Percentiles rank a stretch among this genome's conserved stretches.
These are phyloP conservation scores for Crioceris asparagi DNA, from an alignment of 2,888 invertebrate genomes.

Conservation along the genomic window DNA sequence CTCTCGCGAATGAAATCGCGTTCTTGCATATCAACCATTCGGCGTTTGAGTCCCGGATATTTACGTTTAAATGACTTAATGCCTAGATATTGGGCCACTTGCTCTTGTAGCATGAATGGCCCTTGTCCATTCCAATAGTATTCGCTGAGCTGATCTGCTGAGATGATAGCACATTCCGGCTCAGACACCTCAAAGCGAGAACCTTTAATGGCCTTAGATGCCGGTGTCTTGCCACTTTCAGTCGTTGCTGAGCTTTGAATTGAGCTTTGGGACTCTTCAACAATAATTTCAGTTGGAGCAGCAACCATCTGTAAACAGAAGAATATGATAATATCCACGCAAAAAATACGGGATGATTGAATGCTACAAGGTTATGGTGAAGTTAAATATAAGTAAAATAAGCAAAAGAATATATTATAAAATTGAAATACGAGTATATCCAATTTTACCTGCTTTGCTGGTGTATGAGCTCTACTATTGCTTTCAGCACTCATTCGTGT, in stretches of 20 bases:
- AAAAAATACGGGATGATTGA: too few relatives aligned
- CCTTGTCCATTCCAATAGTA: slow-evolving; percentile 81
- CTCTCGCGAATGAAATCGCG: slow-evolving; percentile 76
- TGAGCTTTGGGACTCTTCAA: slow-evolving; percentile 76
- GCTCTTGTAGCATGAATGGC: slow-evolving; percentile 92
- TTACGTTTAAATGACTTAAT: slow-evolving; percentile 96
- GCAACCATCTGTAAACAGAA: slow-evolving; percentile 13
- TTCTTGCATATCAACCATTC: slow-evolving; percentile 84
- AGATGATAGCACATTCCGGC: slow-evolving; percentile 35
- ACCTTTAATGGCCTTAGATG: slow-evolving; percentile 18
- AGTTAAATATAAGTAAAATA: too few relatives aligned
- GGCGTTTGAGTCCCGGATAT: slow-evolving; percentile 58
- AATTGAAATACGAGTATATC: too few relatives aligned
- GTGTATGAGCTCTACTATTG: slow-evolving; percentile 34
- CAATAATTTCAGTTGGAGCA: slow-evolving; percentile 24
- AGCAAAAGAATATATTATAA: too few relatives aligned
- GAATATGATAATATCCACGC: too few relatives aligned
- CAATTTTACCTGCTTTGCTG: slow-evolving; percentile 34
- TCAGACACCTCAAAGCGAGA: slow-evolving; percentile 33
- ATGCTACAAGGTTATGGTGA: too few relatives aligned
- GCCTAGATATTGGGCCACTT: slow-evolving; percentile 85
- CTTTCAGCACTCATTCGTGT: slow-evolving; percentile 66
- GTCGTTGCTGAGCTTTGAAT: slow-evolving; percentile 62
- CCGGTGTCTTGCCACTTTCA: slow-evolving; percentile 38
- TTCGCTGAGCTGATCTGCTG: slow-evolving; percentile 83